These are phyloP conservation scores for Folsomia candida DNA, from an alignment of 2,888 invertebrate species.

Conservation along the genomic window DNA sequence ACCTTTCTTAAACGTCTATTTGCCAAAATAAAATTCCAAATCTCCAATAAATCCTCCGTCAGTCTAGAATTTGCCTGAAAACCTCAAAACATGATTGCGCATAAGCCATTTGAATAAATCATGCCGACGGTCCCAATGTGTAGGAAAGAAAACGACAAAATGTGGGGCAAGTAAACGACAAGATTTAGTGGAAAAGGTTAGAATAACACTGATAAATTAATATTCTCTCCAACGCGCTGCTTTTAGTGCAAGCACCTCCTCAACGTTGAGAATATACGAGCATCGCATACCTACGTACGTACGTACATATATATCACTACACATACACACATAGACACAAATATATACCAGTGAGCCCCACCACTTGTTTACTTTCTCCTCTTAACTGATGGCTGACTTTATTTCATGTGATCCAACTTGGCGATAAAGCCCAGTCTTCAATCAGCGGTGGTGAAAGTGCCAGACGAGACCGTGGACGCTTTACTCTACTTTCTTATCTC, in stretches of 20 bases:
- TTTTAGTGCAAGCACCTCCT: not conserved
- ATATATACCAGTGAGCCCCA: too few relatives aligned
- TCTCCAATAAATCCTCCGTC: not conserved
- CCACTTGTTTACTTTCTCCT: not conserved
- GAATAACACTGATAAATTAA: not conserved
- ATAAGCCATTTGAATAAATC: not conserved
- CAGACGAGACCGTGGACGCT: not conserved
- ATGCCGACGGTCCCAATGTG: not conserved
- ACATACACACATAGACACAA: too few relatives aligned
- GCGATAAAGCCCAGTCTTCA: not conserved
- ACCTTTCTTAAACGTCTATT: not conserved
- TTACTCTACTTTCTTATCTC: not conserved
- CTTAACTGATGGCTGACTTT: not conserved
- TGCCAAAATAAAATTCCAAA: not conserved
- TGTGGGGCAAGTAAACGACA: not conserved
- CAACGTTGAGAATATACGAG: too few relatives aligned
- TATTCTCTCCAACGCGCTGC: not conserved
- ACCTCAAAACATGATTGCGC: not conserved
- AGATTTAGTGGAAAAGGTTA: not conserved
- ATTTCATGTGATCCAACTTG: not conserved
- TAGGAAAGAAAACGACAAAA: not conserved
- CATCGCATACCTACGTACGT: not conserved
- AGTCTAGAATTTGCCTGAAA: not conserved
- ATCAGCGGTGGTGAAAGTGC: not conserved
- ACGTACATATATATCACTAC: too few relatives aligned